Conservation (phyloP, 2,113 vertebrate genomes). For the Caloenas nicobarica region DNA sequence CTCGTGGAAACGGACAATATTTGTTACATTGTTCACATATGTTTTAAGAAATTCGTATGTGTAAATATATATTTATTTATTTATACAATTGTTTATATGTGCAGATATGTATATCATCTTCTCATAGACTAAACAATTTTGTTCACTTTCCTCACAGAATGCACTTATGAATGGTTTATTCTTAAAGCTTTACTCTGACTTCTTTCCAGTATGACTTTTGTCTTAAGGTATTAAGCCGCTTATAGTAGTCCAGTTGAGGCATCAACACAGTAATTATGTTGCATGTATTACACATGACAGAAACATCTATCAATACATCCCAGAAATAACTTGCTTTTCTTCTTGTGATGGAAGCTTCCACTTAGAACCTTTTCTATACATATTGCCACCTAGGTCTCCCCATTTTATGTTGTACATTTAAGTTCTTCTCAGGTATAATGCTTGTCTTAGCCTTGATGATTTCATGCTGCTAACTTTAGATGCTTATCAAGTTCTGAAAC, state of each 20-base stretch:
- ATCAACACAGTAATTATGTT: background rate
- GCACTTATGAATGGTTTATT: background rate
- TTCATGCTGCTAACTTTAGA: background rate
- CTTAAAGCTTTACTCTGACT: background rate
- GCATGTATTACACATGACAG: background rate
- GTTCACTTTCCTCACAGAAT: background rate
- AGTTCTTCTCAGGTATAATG: background rate
- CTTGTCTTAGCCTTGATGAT: background rate
- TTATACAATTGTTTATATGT: background rate
- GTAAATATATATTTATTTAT: background rate
- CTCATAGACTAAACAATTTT: background rate
- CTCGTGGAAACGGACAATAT: background rate
- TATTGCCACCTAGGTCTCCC: background rate
- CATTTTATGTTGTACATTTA: background rate
- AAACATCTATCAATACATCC: background rate
- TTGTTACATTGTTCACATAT: background rate
- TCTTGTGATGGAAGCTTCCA: background rate
- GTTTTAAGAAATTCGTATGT: background rate
- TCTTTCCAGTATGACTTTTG: background rate
- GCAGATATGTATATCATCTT: background rate
- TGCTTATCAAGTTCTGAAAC: background rate
- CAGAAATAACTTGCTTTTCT: background rate
- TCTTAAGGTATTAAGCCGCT: background rate
- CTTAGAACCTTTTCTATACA: background rate
- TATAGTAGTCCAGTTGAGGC: background rate